Conservation (phyloP, 2,888 invertebrate genomes). For the Cheilosia scutellata region DNA sequence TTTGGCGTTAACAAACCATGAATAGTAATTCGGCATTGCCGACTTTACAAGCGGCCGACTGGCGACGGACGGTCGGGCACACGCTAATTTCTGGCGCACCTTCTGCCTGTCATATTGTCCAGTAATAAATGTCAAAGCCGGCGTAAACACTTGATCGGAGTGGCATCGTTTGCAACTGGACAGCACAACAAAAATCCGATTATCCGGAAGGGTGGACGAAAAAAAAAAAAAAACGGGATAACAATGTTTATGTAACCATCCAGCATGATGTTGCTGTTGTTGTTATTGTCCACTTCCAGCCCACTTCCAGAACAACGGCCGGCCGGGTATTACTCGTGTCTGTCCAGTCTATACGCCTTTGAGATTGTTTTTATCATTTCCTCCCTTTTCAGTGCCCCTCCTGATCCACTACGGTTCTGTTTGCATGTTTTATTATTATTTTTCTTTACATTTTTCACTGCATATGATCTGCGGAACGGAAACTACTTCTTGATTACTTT, state of each 20-base stretch:
- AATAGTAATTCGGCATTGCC: conserved; percentile 44
- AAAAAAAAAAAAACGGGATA: conserved; percentile 21
- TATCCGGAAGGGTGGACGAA: conserved; percentile 13
- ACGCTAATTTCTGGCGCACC: conserved; percentile 5
- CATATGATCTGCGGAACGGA: conserved; percentile 73
- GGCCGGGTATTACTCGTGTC: conserved; percentile 30
- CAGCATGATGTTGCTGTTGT: conserved; percentile 37
- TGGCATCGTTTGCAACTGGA: conserved; percentile 19
- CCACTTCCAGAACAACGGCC: too few species aligned
- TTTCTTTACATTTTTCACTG: conserved; percentile 57
- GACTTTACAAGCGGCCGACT: conserved; percentile 50
- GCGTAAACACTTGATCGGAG: conserved; percentile 37
- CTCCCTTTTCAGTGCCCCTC: neutral
- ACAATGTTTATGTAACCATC: conserved; percentile 66
- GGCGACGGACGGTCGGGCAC: conserved; percentile 1
- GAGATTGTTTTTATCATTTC: conserved; percentile 44
- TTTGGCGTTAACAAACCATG: conserved; percentile 54
- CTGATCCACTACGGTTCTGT: conserved; percentile 27
- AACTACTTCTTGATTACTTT: conserved; percentile 76
- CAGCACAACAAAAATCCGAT: conserved; percentile 51
- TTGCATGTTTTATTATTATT: conserved; percentile 61
- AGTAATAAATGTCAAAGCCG: conserved; percentile 36
- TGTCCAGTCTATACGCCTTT: conserved; percentile 43
- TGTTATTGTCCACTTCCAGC: conserved; percentile 24
- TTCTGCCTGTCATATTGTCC: neutral